A percentile compares a stretch with the other conserved stretches of the same genome.
phyloP scores from a whole-genome alignment of 2,888 invertebrate species.

The Steinernema scapterisci region DNA sequence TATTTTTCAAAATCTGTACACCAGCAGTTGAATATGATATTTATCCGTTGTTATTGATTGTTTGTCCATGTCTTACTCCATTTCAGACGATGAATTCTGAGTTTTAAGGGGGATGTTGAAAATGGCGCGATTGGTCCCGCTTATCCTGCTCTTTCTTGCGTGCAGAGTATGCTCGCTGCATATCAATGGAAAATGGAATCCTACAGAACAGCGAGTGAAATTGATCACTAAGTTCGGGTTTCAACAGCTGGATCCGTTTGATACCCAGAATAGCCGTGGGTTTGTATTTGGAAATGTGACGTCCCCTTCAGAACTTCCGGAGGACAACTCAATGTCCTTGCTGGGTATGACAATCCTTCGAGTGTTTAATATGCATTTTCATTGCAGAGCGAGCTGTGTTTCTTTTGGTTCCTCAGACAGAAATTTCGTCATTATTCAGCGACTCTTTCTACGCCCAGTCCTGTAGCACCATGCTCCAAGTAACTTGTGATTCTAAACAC shows the following conservation, averaged over 20 bases:
- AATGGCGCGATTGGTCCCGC: no score
- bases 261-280: slow-evolving; percentile 84
- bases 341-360: background rate
- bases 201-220: slow-evolving; percentile 40
- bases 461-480: slow-evolving; percentile 48
- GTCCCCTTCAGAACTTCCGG: background rate
- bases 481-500: slow-evolving; percentile 6
- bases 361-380: background rate
- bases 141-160: no score
- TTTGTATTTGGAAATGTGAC: slow-evolving; percentile 95
- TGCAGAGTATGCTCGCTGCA: background rate
- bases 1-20: no score
- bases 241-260: slow-evolving; percentile 88
- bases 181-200: slow-evolving; percentile 32
- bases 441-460: slow-evolving; percentile 46
- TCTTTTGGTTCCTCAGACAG: slow-evolving; percentile 48
- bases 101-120: no score
- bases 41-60: background rate
- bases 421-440: slow-evolving; percentile 45
- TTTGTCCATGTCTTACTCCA: background rate
- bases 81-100: background rate
- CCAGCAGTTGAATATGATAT: no score
- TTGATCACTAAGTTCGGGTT: slow-evolving; percentile 94
- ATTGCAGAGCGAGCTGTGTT: slow-evolving; percentile 35
- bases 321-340: background rate